Percentiles rank a stretch among this genome's conserved stretches.
Evolutionary conservation across 1,140 invertebrate species (phyloP).

Genomic region (Drosophila nannoptera): DNA sequence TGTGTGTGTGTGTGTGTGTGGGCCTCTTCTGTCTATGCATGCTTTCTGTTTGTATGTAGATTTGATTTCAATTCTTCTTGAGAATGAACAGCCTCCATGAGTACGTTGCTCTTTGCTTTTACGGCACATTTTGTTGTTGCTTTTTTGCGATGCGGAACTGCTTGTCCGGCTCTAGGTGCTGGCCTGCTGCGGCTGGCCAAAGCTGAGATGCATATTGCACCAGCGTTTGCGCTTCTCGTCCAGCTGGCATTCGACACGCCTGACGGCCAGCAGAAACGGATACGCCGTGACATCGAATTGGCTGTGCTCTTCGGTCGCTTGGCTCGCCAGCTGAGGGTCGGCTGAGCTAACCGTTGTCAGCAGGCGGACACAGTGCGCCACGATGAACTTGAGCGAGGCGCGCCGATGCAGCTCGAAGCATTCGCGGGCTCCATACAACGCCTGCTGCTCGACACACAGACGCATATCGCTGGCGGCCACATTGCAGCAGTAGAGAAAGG

Average conservation of each 20-base stretch:
- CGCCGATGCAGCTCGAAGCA: constrained; percentile 77
- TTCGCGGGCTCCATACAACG: constrained; percentile 64
- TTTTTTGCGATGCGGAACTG: background rate
- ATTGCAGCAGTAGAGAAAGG: constrained; percentile 77
- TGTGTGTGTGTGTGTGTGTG: constrained; percentile 13
- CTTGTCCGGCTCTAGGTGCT: constrained; percentile 4
- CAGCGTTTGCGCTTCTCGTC: constrained; percentile 67
- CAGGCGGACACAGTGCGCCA: constrained; percentile 68
- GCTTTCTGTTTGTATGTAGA: background rate
- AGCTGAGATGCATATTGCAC: constrained; percentile 72
- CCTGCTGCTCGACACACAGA: constrained; percentile 64
- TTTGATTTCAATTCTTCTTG: constrained; percentile 30
- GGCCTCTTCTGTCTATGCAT: background rate
- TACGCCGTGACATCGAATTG: constrained; percentile 57
- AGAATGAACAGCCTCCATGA: constrained; percentile 41
- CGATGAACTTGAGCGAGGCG: constrained; percentile 74
- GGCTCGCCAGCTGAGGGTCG: constrained; percentile 23
- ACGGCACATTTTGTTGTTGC: constrained; percentile 18
- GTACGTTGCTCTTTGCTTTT: constrained; percentile 22
- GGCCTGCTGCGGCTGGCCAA: constrained; percentile 43
- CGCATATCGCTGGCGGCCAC: constrained; percentile 74
- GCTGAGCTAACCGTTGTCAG: constrained; percentile 13
- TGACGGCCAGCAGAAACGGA: constrained; percentile 67
- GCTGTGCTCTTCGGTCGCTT: constrained; percentile 41
- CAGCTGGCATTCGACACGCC: constrained; percentile 51